Evolutionary conservation across 2,113 vertebrate genomes (phyloP).

Genomic region (Noturus placidus): DNA sequence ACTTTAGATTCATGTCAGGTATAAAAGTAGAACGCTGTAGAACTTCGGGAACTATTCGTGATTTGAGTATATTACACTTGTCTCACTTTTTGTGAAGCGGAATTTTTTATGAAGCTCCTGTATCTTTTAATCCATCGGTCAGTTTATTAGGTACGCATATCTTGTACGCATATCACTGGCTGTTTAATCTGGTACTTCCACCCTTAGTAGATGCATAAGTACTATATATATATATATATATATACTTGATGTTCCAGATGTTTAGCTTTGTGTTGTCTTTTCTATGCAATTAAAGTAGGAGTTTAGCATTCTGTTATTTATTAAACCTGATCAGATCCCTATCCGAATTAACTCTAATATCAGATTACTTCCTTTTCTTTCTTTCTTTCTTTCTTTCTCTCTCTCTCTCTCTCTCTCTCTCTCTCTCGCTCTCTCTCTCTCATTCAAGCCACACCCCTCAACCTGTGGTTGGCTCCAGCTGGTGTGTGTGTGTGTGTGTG

Average conservation of each 20-base stretch:
- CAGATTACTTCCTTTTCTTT: conserved; percentile 40
- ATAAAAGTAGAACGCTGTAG: conserved; percentile 4
- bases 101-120: not conserved
- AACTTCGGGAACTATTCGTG: not conserved
- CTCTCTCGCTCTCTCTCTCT: conserved; percentile 24
- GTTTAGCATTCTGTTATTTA: not conserved
- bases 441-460: conserved; percentile 44
- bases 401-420: conserved; percentile 25
- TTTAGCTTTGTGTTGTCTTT: not conserved
- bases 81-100: not conserved
- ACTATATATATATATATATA: not conserved
- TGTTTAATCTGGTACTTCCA: not conserved
- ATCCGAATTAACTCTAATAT: conserved; percentile 35
- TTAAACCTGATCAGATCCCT: not conserved
- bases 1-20: conserved; percentile 38
- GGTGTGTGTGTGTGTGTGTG: conserved; percentile 31
- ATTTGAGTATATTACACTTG: not conserved
- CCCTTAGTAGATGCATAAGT: not conserved
- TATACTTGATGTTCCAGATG: not conserved
- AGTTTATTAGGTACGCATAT: not conserved
- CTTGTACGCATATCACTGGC: not conserved
- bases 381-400: conserved; percentile 34
- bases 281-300: not conserved
- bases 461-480: conserved; percentile 53
- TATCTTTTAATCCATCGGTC: not conserved